Conservation (phyloP, 2,888 invertebrate genomes). For the Drosophila pegasa region DNA sequence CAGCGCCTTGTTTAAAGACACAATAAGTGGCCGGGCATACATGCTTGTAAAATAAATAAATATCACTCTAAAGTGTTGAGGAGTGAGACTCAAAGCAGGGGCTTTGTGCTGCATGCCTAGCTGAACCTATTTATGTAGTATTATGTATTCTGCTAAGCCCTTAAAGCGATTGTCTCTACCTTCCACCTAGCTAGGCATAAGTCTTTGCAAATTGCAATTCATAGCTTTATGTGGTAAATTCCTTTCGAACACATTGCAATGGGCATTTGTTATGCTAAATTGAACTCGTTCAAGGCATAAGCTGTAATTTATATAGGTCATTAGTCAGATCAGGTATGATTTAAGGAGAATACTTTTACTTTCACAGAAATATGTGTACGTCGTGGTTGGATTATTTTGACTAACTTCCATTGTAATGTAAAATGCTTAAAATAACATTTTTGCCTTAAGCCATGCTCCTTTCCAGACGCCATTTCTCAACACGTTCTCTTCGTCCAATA, state of each 20-base stretch:
- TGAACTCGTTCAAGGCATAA: no score
- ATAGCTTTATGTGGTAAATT: not conserved
- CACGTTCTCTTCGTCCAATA: no score
- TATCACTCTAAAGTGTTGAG: not conserved
- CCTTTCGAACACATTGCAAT: not conserved
- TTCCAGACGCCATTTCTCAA: no score
- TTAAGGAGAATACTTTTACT: no score
- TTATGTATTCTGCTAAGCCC: not conserved
- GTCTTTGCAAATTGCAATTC: not conserved
- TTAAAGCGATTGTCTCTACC: not conserved
- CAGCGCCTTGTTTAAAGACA: conserved; percentile 34
- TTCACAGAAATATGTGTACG: no score
- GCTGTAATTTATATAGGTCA: not conserved
- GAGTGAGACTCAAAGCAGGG: not conserved
- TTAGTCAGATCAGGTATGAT: not conserved
- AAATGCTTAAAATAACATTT: no score
- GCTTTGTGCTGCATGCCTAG: not conserved
- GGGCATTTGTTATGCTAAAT: not conserved
- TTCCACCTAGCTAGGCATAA: not conserved
- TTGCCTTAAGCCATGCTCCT: no score
- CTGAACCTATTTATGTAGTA: not conserved
- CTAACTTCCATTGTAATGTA: no score
- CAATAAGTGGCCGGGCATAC: conserved; percentile 13
- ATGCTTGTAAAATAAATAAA: conserved; percentile 15
- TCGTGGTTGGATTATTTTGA: no score